Conservation (phyloP, 2,113 vertebrate genomes). For the Desmodus rotundus region DNA sequence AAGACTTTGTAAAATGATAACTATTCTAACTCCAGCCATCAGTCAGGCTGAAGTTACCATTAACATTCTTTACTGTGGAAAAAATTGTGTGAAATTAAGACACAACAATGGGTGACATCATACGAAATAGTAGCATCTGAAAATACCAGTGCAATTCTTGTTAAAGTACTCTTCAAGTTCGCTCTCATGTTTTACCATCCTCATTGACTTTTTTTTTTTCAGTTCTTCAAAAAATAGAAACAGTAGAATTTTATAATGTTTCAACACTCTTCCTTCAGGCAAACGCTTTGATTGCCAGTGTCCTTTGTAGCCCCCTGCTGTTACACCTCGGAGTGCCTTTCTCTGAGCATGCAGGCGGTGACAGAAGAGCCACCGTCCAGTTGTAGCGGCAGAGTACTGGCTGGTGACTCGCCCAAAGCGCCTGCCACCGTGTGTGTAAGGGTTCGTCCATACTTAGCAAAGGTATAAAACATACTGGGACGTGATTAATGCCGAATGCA, state of each 20-base stretch:
- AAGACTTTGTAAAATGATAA: not conserved
- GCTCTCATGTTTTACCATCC: not conserved
- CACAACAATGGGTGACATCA: not conserved
- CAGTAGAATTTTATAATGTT: not conserved
- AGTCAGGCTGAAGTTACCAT: not conserved
- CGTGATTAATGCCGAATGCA: not conserved
- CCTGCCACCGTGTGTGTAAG: not conserved
- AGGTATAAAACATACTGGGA: not conserved
- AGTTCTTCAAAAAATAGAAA: not conserved
- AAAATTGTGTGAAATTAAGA: not conserved
- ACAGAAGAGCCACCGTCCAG: not conserved
- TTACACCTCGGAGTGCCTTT: not conserved
- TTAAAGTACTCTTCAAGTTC: not conserved
- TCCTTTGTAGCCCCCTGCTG: not conserved
- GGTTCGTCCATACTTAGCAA: not conserved
- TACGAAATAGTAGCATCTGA: slow-evolving; percentile 1
- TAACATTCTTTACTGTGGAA: not conserved
- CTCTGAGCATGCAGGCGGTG: not conserved
- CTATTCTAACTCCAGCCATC: not conserved
- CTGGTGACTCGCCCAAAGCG: not conserved
- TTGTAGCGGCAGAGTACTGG: not conserved
- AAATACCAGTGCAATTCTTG: not conserved
- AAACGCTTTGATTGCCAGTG: not conserved
- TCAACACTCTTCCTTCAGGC: not conserved
- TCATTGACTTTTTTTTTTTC: not conserved